Conservation (phyloP, 2,113 vertebrate species). For the Brachirus orientalis region DNA sequence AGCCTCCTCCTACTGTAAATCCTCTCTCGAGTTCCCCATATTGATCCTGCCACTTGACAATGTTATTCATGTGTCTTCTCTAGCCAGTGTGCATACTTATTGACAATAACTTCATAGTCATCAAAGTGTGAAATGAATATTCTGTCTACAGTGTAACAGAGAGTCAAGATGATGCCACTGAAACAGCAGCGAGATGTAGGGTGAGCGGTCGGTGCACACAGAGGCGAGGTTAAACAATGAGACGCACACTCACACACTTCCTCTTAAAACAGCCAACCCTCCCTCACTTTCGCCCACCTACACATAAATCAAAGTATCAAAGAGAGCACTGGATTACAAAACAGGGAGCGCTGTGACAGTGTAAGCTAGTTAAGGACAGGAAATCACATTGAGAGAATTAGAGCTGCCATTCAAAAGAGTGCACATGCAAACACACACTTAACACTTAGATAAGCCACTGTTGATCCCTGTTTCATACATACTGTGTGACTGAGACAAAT, state of each 20-base stretch:
- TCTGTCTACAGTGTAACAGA: slow-evolving; percentile 49
- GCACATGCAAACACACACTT: slow-evolving; percentile 18
- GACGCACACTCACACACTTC: slow-evolving; percentile 8
- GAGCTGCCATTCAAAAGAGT: slow-evolving; percentile 54
- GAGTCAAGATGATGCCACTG: slow-evolving; percentile 32
- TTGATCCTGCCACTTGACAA: slow-evolving; percentile 63
- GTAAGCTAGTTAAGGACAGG: slow-evolving; percentile 44
- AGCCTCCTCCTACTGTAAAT: slow-evolving; percentile 52
- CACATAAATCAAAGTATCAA: slow-evolving; percentile 54
- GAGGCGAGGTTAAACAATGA: slow-evolving; percentile 54
- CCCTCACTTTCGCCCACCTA: neutral
- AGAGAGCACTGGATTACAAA: slow-evolving; percentile 57
- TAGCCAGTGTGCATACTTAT: slow-evolving; percentile 46
- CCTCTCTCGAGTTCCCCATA: slow-evolving; percentile 52
- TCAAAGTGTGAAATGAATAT: slow-evolving; percentile 74
- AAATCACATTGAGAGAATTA: slow-evolving; percentile 62
- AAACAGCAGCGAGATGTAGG: slow-evolving; percentile 44
- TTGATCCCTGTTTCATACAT: slow-evolving; percentile 29
- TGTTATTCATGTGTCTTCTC: slow-evolving; percentile 67
- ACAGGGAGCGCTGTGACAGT: slow-evolving; percentile 46
- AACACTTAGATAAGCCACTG: slow-evolving; percentile 34
- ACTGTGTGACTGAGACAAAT: too few species aligned
- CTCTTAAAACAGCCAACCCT: slow-evolving; percentile 38
- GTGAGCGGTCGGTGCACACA: slow-evolving; percentile 40
- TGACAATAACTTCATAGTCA: slow-evolving; percentile 70